Conservation (phyloP, 2,888 invertebrate species). For the Malachius bipustulatus region DNA sequence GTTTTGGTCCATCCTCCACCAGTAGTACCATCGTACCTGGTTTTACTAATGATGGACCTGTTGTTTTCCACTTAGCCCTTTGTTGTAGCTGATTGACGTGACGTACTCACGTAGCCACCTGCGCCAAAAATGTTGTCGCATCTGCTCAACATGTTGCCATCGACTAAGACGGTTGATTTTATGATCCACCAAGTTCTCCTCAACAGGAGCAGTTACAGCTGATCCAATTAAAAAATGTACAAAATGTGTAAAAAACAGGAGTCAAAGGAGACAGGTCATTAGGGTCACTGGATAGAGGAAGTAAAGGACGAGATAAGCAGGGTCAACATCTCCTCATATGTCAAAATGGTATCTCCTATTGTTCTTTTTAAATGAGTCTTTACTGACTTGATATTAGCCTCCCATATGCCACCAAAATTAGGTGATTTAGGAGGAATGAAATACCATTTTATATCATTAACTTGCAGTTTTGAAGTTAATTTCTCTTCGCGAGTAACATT, state of each 20-base stretch:
- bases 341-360: neutral
- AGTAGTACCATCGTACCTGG: constrained; percentile 3
- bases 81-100: too few species aligned
- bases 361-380: constrained; percentile 11
- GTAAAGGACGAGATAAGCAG: neutral
- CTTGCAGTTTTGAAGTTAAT: too few species aligned
- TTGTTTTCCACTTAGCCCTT: too few species aligned
- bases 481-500: too few species aligned
- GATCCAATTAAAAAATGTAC: constrained; percentile 11
- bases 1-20: neutral
- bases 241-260: too few species aligned
- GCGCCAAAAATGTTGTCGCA: constrained; percentile 4
- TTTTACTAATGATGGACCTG: too few species aligned
- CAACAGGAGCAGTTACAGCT: constrained; percentile 11
- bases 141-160: constrained; percentile 11
- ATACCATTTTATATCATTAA: constrained; percentile 18
- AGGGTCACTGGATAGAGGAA: neutral
- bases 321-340: neutral
- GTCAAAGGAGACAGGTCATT: too few species aligned
- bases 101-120: too few species aligned
- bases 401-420: constrained; percentile 25
- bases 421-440: constrained; percentile 24
- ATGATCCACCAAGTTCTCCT: constrained; percentile 10
- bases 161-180: constrained; percentile 11
- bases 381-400: constrained; percentile 22